Base-by-base conservation (phyloP, 2,888 invertebrate species). In the Cantharis nigra region DNA sequence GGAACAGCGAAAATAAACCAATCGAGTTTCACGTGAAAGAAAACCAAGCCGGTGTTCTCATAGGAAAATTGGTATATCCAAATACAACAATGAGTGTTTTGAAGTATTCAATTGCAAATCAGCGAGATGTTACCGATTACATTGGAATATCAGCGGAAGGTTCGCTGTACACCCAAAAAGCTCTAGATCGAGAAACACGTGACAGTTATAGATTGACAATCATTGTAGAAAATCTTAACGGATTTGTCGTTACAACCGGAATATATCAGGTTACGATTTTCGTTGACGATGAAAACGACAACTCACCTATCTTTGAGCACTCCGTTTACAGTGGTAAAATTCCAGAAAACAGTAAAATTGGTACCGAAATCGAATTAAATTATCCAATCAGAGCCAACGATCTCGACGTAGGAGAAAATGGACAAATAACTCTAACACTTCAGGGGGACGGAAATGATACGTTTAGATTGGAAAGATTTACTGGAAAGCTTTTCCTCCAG, bases 241-340 rank as follows among this genome's bases (percentile, higher is more conserved):
- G 94, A 9, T 85, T 88, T 3, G 87, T 91, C 78, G 91, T 92
- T 74, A 92, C 92, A 79, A 93, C 93, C 70, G 94, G 94, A 2
- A 93, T 95, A 75, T 95, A 95, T 85, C 95, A 95, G 90, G 94
- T 95, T 0, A 93, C 93, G 11, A 91, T 97, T 30, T 90, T 93
- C 74, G 95, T 97, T 0, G 94, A 95, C 78, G 97, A 97, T 85
- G 95, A 95, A 79, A 97, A 97, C 84, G 97, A 97, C 84, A 96
- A 96, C 84, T 91, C 96, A 3, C 97, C 98, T 0, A 87, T 92
- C 76, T 97, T 98, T 86, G 93, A 94, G 80, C 88, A 91, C 11
- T 85, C 91, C 0, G 87, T 90, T 0, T 97, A 96, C 85, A 94
- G 95, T 83, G 96, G 96, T 1, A 90, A 91, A 78, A 93, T 98